Conservation (phyloP, 2,888 invertebrate species). For the Tubiluchus corallicola region DNA sequence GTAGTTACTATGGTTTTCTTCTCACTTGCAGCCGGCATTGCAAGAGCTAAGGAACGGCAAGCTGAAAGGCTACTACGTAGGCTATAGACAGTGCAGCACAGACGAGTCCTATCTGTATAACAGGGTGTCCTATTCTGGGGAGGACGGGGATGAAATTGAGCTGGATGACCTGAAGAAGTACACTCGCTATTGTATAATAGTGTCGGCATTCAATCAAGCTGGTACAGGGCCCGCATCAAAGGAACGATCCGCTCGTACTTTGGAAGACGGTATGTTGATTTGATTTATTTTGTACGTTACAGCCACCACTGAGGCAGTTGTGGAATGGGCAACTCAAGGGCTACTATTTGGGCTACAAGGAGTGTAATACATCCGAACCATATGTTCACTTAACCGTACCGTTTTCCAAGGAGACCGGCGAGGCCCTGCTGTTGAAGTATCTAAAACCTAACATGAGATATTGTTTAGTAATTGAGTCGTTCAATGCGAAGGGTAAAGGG, state of each 20-base stretch:
- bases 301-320: too few species aligned
- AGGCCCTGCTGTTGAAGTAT: too few species aligned
- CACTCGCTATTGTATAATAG: conserved; percentile 23
- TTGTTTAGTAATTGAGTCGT: too few species aligned
- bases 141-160: conserved; percentile 14
- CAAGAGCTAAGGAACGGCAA: conserved; percentile 25
- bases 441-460: too few species aligned
- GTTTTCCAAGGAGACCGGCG: too few species aligned
- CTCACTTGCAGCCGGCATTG: conserved; percentile 21
- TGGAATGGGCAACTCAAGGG: too few species aligned
- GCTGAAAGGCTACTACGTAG: conserved; percentile 31
- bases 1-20: too few species aligned
- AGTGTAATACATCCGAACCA: too few species aligned
- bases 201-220: conserved; percentile 22
- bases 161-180: conserved; percentile 24
- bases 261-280: conserved; percentile 24
- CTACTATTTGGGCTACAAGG: too few species aligned
- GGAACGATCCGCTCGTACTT: conserved; percentile 20
- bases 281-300: too few species aligned
- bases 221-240: conserved; percentile 23
- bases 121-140: conserved; percentile 18
- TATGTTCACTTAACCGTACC: too few species aligned
- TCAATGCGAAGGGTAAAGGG: too few species aligned
- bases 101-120: conserved; percentile 26
- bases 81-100: conserved; percentile 26